phyloP scores from a whole-genome alignment of 2,888 invertebrate genomes.

The Cancer borealis region DNA sequence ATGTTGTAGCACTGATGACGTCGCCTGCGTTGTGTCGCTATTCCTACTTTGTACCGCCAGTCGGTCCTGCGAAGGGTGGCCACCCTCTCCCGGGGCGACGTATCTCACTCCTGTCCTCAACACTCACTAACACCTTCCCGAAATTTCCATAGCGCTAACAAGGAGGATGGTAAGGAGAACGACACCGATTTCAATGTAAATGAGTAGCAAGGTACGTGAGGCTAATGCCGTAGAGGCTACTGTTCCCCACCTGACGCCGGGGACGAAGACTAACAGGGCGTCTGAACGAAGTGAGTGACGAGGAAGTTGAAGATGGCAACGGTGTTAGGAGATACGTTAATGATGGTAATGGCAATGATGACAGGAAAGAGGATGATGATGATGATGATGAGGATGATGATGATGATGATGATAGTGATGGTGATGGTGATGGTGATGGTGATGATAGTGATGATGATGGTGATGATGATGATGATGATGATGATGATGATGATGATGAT shows the following conservation, averaged over 20 bases:
- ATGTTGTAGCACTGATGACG: conserved; percentile 6
- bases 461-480: neutral
- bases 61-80: neutral
- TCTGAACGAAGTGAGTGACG: neutral
- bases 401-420: neutral
- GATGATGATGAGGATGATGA: neutral
- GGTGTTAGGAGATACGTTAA: conserved; percentile 15
- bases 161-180: neutral
- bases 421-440: conserved; percentile 2
- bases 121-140: neutral
- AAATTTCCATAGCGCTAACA: neutral
- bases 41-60: neutral
- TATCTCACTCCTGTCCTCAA: conserved; percentile 11
- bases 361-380: neutral
- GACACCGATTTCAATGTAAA: neutral
- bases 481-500: conserved; percentile 17
- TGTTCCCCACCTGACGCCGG: neutral
- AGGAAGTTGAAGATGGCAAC: neutral
- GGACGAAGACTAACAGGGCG: neutral
- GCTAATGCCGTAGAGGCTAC: neutral
- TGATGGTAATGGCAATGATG: conserved; percentile 25
- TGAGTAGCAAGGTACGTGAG: neutral
- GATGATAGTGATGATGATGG: neutral
- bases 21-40: neutral
- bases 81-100: neutral